Evolutionary conservation across 1,140 invertebrate genomes (phyloP), one percentile per base, ranked within the genome.

Genomic region (Brachionus koreanus): DNA sequence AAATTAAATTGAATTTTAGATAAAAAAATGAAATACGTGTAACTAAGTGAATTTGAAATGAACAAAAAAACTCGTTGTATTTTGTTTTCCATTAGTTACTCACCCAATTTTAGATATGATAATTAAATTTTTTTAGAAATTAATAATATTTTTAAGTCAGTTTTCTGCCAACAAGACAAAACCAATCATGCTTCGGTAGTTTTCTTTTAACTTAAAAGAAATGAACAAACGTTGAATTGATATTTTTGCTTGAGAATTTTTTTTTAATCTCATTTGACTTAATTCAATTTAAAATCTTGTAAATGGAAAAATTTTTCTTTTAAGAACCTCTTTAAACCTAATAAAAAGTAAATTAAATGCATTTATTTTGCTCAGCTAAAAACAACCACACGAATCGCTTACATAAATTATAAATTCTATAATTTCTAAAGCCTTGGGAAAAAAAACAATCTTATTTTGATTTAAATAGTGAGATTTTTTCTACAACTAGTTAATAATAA

Each of bases 11-110:
- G 29, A 29, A 19, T 57, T 57, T 57, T 57, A 57, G 49, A 57
- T 57, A 57, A 57, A 57, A 57, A 57, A 57, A 57, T 19, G 49
- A 9, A 16, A 57, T 25, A 57, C 49, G 49, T 57, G 49, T 57
- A 57, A 57, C 49, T 57, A 57, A 57, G 49, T 57, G 19, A 57
- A 57, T 19, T 19, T 57, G 16, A 23, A 57, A 57, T 7, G n/a
- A n/a, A n/a, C n/a, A n/a, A 57, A 9, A 57, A 57, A 57, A 57
- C 49, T 57, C 49, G 49, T 57, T 52, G 46, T 16, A 19, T 57
- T 57, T 57, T 57, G 19, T 57, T 57, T 57, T 57, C 49, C 49
- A 57, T 57, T 57, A 57, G 49, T 57, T 57, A 57, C 49, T 57
- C 49, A 57, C 49, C 16, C 16, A 57, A 9, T 57, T 19, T 57